Percentiles rank a stretch among this genome's conserved stretches.
Evolutionary conservation across 2,797 vertebrate species (phyloP).

Genomic region (Periophthalmus magnuspinnatus): DNA sequence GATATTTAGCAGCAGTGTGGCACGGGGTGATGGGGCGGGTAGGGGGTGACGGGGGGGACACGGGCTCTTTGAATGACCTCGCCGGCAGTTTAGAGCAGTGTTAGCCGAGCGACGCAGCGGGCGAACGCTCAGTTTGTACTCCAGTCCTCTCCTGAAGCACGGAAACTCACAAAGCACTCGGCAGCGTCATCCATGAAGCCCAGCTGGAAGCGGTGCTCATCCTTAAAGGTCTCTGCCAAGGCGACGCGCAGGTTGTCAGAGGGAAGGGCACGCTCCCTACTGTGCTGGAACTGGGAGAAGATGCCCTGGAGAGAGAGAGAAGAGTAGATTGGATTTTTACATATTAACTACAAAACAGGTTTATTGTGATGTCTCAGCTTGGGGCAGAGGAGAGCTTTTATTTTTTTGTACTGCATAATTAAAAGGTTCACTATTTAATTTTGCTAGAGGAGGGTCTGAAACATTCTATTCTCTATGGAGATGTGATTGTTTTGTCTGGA

Average conservation of each 20-base stretch:
- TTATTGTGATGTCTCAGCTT: not conserved
- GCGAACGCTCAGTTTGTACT: constrained; percentile 14
- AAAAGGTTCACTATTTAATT: no score
- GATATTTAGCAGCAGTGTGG: constrained; percentile 63
- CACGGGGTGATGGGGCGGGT: constrained; percentile 55
- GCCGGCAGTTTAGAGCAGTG: constrained; percentile 61
- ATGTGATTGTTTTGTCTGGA: no score
- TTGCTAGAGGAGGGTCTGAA: no score
- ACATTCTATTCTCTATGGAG: no score
- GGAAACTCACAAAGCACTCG: constrained; percentile 93
- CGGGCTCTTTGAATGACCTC: constrained; percentile 69
- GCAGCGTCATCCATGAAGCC: constrained; percentile 98
- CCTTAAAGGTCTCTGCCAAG: constrained; percentile 97
- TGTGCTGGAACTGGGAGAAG: constrained; percentile 97
- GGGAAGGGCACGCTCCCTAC: constrained; percentile 91
- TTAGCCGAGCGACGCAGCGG: constrained; percentile 30
- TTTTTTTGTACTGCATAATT: no score
- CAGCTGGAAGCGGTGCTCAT: constrained; percentile 97
- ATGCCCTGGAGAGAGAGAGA: constrained; percentile 80
- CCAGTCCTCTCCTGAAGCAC: constrained; percentile 25
- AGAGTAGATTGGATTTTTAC: constrained; percentile 18
- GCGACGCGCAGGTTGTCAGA: constrained; percentile 95
- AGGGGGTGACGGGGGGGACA: constrained; percentile 52
- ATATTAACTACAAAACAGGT: constrained; percentile 2
- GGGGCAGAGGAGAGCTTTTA: no score